Conservation (phyloP, 2,113 vertebrate genomes). For the Ceuthmochares aereus region DNA sequence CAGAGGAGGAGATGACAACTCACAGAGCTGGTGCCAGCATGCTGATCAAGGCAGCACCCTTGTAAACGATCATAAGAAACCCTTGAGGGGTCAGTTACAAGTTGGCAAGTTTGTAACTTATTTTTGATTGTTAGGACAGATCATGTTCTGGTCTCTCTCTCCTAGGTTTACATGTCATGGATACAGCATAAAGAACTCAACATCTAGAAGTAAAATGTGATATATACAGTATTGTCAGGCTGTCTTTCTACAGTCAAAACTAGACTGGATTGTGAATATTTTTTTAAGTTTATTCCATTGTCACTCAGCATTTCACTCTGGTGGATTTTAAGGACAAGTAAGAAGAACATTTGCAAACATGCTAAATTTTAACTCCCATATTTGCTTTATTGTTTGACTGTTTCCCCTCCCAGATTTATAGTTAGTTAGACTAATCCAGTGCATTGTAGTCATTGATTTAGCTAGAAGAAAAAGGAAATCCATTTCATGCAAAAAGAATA, state of each 20-base stretch:
- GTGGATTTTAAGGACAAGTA: not conserved
- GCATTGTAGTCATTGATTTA: not conserved
- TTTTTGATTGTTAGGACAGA: not conserved
- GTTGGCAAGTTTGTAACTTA: not conserved
- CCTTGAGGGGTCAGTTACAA: not conserved
- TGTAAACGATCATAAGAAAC: not conserved
- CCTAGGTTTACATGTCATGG: rapidly evolving
- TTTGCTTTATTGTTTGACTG: not conserved
- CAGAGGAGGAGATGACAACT: not conserved
- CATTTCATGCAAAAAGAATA: conserved; percentile 9
- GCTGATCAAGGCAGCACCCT: not conserved
- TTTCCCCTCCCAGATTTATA: not conserved
- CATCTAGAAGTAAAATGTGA: not conserved
- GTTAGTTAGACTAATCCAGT: not conserved
- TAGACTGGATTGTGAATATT: not conserved
- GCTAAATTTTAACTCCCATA: not conserved
- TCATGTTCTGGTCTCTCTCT: not conserved
- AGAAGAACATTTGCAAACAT: not conserved
- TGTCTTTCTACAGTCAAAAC: not conserved
- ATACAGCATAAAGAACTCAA: not conserved
- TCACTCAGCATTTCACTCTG: not conserved
- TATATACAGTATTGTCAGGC: not conserved
- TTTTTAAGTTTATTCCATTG: not conserved
- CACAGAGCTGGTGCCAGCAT: not conserved
- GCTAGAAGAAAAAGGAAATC: not conserved